Base-by-base conservation (phyloP, 1,140 invertebrate species). In the Antheraea pernyi region DNA sequence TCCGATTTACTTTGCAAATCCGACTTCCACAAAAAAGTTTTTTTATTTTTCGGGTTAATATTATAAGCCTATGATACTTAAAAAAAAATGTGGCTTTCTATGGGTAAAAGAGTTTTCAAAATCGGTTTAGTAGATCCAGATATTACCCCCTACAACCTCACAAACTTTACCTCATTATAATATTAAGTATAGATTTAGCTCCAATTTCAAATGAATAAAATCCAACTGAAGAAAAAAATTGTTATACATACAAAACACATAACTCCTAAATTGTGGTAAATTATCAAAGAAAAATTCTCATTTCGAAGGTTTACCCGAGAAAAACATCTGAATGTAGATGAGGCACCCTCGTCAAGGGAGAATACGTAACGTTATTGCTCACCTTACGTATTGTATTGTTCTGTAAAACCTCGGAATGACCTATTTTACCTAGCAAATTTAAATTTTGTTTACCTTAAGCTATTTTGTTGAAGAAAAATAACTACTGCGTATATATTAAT, bases 261-360 rank as follows among this genome's bases (percentile, higher is more conserved):
- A 53, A 53, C 46, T 6, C 13, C 46, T 53, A 53, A 53, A 53
- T 53, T 53, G 11, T 53, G 46, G 46, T 53, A 53, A 53, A 53
- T 53, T 53, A 53, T 53, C 10, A 53, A 53, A 53, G 46, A 53
- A 53, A 53, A 63, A 63, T 63, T 36, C 61, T 46, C 46, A 65
- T 65, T 48, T 46, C 7, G 39, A 48, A 65, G n/a, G 19, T 46
- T 65, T 19, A 53, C 37, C 39, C 46, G 64, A 53, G 13, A 19
- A 65, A 65, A 65, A 48, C 19, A 65, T 65, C 22, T 39, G 64
- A 46, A 46, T 65, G 64, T 65, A 65, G 48, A 65, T 65, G 46
- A 65, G 64, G 64, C 46, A 65, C 39, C 64, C 64, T 18, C 39
- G 64, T 65, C 64, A 65, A 48, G 39, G 46, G 11, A 65, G 64